Percentiles rank a stretch among this genome's conserved stretches.
Evolutionary conservation across 23 tunicate genomes (phyloP).

Genomic region (Styela plicata): DNA sequence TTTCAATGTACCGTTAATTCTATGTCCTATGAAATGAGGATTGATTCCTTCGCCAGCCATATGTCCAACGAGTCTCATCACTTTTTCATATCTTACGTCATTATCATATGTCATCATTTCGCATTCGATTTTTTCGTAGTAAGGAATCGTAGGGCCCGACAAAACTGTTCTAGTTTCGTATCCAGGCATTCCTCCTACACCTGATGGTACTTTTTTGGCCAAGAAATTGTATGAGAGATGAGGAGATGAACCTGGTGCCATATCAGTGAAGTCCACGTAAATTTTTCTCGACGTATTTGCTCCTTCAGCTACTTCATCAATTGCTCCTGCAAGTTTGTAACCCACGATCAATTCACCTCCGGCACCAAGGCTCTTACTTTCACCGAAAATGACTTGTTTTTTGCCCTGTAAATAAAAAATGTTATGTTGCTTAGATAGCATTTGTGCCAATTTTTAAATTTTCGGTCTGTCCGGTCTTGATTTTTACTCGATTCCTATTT

Average conservation of each 20-base stretch:
- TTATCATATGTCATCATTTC: constrained; percentile 11
- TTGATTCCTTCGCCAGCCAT: not conserved
- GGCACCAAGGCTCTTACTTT: not conserved
- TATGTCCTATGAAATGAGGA: constrained; percentile 11
- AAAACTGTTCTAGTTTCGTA: constrained; percentile 1
- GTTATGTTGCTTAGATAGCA: no score
- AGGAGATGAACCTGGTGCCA: not conserved
- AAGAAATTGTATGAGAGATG: not conserved
- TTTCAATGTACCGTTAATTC: not conserved
- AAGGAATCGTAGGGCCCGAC: not conserved
- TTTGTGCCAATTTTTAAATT: no score
- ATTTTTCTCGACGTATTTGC: not conserved
- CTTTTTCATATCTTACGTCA: constrained; percentile 3
- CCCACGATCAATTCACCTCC: not conserved
- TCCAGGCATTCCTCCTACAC: not conserved
- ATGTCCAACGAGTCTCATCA: not conserved
- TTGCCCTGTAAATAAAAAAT: no score
- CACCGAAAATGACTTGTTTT: not conserved
- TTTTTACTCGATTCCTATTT: no score
- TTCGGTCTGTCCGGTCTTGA: no score
- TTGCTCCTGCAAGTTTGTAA: not conserved
- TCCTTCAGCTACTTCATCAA: not conserved
- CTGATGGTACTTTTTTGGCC: not conserved
- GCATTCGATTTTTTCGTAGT: not conserved
- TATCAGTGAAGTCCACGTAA: not conserved